phyloP scores from a whole-genome alignment of 2,113 vertebrate genomes.

The Entelurus aequoreus region DNA sequence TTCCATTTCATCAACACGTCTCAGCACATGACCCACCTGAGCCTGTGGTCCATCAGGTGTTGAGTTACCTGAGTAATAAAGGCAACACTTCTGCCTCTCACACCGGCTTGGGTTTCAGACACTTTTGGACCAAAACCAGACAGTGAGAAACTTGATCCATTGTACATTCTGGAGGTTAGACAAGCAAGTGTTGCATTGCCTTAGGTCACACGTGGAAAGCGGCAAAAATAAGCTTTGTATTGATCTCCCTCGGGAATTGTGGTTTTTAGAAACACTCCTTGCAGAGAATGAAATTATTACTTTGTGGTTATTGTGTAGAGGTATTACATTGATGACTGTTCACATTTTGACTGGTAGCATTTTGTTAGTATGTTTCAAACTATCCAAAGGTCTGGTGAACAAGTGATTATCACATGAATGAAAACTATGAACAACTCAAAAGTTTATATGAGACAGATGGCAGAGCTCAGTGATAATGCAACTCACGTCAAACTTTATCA shows the following conservation, averaged over 20 bases:
- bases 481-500: slow-evolving; percentile 7
- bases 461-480: slow-evolving; percentile 2
- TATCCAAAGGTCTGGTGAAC: slow-evolving; percentile 1
- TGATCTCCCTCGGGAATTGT: slow-evolving; percentile 32
- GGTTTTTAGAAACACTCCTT: slow-evolving; percentile 32
- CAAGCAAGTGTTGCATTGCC: slow-evolving; percentile 45
- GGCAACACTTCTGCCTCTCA: slow-evolving; percentile 48
- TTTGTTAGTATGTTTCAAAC: slow-evolving; percentile 1
- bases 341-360: slow-evolving; percentile 8
- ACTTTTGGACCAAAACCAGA: slow-evolving; percentile 53
- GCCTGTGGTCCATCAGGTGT: slow-evolving; percentile 28
- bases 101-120: slow-evolving; percentile 42
- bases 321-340: slow-evolving; percentile 5
- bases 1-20: slow-evolving; percentile 16
- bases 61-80: slow-evolving; percentile 52
- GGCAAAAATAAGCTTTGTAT: slow-evolving; percentile 33
- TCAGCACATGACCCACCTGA: slow-evolving; percentile 21
- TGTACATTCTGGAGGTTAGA: slow-evolving; percentile 31
- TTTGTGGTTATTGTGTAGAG: slow-evolving; percentile 12
- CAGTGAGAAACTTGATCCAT: slow-evolving; percentile 42
- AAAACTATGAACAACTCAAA: slow-evolving; percentile 4
- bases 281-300: slow-evolving; percentile 27
- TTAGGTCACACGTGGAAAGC: slow-evolving; percentile 35
- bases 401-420: not conserved
- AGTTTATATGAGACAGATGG: not conserved